Base-by-base conservation (phyloP, 2,797 vertebrate species). In the Pseudochirops corinnae region DNA sequence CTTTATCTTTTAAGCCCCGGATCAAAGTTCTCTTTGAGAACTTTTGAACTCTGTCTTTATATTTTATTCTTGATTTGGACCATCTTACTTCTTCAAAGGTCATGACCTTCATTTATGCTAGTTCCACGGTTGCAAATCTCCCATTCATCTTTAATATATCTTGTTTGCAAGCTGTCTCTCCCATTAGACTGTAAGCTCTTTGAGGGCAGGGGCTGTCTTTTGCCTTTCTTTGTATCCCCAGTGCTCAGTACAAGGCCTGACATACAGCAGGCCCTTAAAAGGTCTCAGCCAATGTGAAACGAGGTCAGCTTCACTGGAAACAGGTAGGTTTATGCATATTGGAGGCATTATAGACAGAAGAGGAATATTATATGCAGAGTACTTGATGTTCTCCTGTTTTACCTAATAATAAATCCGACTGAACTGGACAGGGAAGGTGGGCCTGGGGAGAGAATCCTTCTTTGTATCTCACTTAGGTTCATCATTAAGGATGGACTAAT, bases 231-330 rank as follows among this genome's bases (percentile, higher is more conserved):
- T 11, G 24, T 87, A 87, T 26, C 24, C 21, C 21, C 39, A 50
- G 0, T 9, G 7, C 5, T 46, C 14, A 74, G 67, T 0, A 82
- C 16, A n/a, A 16, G 5, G 62, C 16, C n/a, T 74, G 33, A 3
- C 6, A 46, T 26, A 50, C 11, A 50, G 24, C 24, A 87, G 39
- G 7, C 24, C 2, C 3, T 87, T 46, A 12, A 39, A 82, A n/a
- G n/a, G 21, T 50, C 74, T 50, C 9, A 26, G 28, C 62, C 31
- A 55, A 0, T 7, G 6, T 1, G 9, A 94, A 82, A 90, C 46
- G 0, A 28, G 28, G 0, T 24, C 55, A 46, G 87, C 53, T 46
- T 50, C 28, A 0, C 0, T 26, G 56, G 5, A 31, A 46, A 90
- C 31, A 91, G 31, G 31, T 60, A n/a, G 33, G 55, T 60, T 91